These are phyloP conservation scores for Gymnothorax javanicus DNA, from an alignment of 2,797 vertebrate species.

Conservation along the genomic window DNA sequence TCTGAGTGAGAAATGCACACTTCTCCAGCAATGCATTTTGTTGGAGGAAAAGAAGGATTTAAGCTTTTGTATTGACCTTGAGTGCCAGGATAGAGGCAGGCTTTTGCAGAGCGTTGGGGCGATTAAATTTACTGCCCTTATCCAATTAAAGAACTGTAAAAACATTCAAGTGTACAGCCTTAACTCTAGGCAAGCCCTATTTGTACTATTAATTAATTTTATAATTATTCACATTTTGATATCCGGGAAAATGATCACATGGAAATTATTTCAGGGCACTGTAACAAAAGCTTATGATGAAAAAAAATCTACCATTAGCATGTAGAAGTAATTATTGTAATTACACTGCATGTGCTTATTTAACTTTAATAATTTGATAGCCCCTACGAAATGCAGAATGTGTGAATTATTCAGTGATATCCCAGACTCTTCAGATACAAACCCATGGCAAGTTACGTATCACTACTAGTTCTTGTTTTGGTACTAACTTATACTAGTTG, in stretches of 20 bases:
- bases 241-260: constrained; percentile 92
- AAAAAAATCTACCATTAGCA: constrained; percentile 76
- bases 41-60: constrained; percentile 79
- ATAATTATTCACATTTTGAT: constrained; percentile 95
- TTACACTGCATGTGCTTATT: constrained; percentile 90
- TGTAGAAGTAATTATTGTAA: constrained; percentile 94
- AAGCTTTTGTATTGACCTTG: constrained; percentile 87
- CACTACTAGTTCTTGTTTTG: neutral
- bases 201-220: constrained; percentile 95
- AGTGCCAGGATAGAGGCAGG: constrained; percentile 69
- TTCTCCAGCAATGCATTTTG: constrained; percentile 77
- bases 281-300: constrained; percentile 79
- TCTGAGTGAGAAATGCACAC: constrained; percentile 88
- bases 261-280: constrained; percentile 88
- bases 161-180: constrained; percentile 95
- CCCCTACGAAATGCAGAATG: constrained; percentile 79
- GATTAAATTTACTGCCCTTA: constrained; percentile 84
- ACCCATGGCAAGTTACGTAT: neutral
- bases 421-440: constrained; percentile 10
- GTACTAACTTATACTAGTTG: neutral
- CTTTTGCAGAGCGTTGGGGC: constrained; percentile 60
- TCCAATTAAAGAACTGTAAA: constrained; percentile 92
- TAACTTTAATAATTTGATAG: constrained; percentile 87
- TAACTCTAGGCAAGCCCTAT: constrained; percentile 87
- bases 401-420: constrained; percentile 53